Base-by-base conservation (phyloP, 2,888 invertebrate species). In the Horisme vitalbata region DNA sequence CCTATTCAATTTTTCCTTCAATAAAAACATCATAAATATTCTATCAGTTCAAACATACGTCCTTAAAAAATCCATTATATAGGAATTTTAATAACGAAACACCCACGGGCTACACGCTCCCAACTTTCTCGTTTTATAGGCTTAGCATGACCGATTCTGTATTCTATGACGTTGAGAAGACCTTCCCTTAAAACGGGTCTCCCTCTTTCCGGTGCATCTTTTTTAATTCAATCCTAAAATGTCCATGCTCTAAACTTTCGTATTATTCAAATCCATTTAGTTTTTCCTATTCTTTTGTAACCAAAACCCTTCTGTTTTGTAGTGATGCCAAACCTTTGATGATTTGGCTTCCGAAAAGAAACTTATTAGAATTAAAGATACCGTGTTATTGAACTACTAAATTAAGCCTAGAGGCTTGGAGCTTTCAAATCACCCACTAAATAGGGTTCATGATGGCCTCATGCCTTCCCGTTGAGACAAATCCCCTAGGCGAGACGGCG, bases 401-500 rank as follows among this genome's bases (percentile, higher is more conserved):
- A 44, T 32, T 26, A 37, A 20, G 26, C 43, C 36, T 37, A 7
- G 15, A 34, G 35, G 43, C 35, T 26, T 23, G 3, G 9, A 5
- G 4, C 26, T 37, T 43, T 47, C 36, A 37, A 37, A 47, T 41
- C 36, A 41, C 23, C 32, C 9, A 18, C 33, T 48, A 43, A 48
- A 43, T 35, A 43, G 38, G n/a, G 28, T 9, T 31, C 13, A 23
- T 31, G 43, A 26, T 9, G 36, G 13, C 15, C 15, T 32, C 27
- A 32, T 12, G 12, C 15, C 20, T 20, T 46, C 41, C 39, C 41
- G 39, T 36, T 37, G 31, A 48, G 43, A 39, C 46, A 47, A 48
- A 53, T 55, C 52, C 51, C 53, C 45, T 43, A 57, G 50, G 61
- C 54, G 63, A 48, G 39, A 10, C 45, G 30, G 48, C 61, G 68